These are phyloP conservation scores for Cynopterus brachyotis DNA, from an alignment of 2,113 vertebrate genomes.

Conservation along the genomic window DNA sequence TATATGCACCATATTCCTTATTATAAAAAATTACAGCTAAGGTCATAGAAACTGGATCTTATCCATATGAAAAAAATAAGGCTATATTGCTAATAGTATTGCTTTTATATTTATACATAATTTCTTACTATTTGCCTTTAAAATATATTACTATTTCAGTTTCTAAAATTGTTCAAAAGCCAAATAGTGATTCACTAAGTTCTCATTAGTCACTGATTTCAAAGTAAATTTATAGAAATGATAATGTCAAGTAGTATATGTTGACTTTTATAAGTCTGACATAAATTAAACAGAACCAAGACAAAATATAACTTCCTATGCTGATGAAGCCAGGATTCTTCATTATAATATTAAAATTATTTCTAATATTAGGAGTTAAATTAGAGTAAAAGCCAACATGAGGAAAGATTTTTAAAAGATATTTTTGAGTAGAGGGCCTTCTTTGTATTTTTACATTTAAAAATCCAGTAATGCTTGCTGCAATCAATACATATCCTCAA, in stretches of 20 bases:
- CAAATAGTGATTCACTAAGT: not conserved
- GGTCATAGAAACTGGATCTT: constrained; percentile 3
- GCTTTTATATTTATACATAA: not conserved
- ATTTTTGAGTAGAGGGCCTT: not conserved
- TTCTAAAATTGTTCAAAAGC: constrained; percentile 29
- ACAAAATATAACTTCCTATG: constrained; percentile 5
- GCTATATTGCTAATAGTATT: not conserved
- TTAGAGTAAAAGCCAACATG: not conserved
- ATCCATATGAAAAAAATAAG: not conserved
- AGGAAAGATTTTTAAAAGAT: not conserved
- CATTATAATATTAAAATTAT: not conserved
- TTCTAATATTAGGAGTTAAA: not conserved
- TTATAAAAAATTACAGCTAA: constrained; percentile 24
- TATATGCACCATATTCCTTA: not conserved
- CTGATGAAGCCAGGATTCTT: not conserved
- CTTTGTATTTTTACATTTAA: not conserved
- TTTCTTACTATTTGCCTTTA: not conserved
- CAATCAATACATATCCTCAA: not conserved
- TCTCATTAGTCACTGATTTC: not conserved
- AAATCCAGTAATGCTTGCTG: not conserved
- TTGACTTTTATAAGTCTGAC: not conserved
- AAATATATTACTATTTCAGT: not conserved
- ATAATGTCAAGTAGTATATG: not conserved
- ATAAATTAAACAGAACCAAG: not conserved
- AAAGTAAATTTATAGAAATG: constrained; percentile 30